These are phyloP conservation scores for Hydrozoanthus gracilis DNA, from an alignment of 92 coral and sea anemone genomes.

Conservation along the genomic window DNA sequence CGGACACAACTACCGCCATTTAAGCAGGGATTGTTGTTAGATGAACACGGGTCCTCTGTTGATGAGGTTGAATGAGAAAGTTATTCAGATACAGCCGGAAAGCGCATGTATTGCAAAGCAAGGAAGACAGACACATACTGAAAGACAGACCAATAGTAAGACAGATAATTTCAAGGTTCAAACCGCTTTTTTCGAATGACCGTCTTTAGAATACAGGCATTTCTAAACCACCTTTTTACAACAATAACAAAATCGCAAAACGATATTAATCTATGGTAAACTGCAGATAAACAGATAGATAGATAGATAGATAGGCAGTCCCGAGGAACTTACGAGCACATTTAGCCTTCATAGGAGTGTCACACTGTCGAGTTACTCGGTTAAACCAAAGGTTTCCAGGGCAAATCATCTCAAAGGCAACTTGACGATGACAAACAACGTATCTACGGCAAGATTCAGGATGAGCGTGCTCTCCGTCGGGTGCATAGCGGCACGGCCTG, in stretches of 20 bases:
- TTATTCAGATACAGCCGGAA: no score
- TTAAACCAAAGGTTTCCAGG: constrained; percentile 38
- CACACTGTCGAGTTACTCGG: constrained; percentile 26
- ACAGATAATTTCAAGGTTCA: no score
- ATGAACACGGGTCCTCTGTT: not conserved
- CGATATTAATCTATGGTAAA: no score
- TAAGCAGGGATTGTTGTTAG: not conserved
- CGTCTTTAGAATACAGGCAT: no score
- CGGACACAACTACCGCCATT: not conserved
- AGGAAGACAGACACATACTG: no score
- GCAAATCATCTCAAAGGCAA: constrained; percentile 33
- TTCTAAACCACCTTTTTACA: no score
- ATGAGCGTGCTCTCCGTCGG: constrained; percentile 25
- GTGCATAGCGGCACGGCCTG: constrained; percentile 3
- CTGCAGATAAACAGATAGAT: no score
- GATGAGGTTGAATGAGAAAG: not conserved
- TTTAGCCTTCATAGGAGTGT: not conserved
- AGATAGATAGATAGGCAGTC: no score
- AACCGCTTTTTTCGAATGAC: no score
- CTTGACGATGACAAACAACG: constrained; percentile 9
- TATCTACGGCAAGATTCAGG: constrained; percentile 36
- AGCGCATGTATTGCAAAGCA: not conserved
- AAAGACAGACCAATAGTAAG: not conserved
- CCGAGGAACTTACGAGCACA: not conserved
- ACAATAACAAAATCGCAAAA: no score